Percentiles rank a stretch among this genome's conserved stretches.
These are phyloP conservation scores for Hyperoodon ampullatus DNA, from an alignment of 2,113 vertebrate genomes.

Conservation along the genomic window DNA sequence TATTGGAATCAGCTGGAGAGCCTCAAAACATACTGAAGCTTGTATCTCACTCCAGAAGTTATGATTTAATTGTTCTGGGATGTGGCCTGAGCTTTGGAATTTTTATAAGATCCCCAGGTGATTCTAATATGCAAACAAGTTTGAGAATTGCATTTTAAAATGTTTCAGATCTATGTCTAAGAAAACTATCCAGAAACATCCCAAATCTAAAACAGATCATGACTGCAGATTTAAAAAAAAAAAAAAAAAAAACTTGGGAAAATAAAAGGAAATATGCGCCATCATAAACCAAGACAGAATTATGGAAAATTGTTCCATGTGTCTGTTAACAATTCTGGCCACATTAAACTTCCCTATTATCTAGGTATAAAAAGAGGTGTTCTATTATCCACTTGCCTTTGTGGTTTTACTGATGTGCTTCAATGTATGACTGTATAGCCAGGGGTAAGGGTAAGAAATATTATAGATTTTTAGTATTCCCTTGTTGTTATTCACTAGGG, in stretches of 20 bases:
- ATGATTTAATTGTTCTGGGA: slow-evolving; percentile 6
- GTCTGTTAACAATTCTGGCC: slow-evolving; percentile 41
- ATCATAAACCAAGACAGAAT: slow-evolving; percentile 48
- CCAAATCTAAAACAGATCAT: slow-evolving; percentile 44
- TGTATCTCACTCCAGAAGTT: background rate
- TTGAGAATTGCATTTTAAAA: slow-evolving; percentile 36
- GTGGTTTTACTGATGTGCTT: slow-evolving; percentile 47
- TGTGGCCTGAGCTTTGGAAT: background rate
- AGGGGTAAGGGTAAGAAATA: slow-evolving; percentile 58
- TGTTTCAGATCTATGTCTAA: slow-evolving; percentile 32
- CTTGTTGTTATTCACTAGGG: slow-evolving; percentile 62
- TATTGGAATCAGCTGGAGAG: background rate
- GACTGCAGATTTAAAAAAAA: background rate
- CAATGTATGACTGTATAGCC: slow-evolving; percentile 29
- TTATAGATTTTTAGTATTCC: slow-evolving; percentile 50
- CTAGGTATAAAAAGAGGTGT: background rate
- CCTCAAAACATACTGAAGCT: background rate
- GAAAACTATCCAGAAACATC: background rate
- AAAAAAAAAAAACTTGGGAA: background rate
- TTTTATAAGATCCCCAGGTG: background rate
- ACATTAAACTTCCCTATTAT: background rate
- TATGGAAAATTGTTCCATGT: background rate
- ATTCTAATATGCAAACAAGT: background rate
- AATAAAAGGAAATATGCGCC: slow-evolving; percentile 10
- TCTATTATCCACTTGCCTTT: slow-evolving; percentile 29